A percentile compares a stretch with the other conserved stretches of the same genome.
Conservation (phyloP, 2,797 vertebrate species). For the Danio jaintianensis region DNA sequence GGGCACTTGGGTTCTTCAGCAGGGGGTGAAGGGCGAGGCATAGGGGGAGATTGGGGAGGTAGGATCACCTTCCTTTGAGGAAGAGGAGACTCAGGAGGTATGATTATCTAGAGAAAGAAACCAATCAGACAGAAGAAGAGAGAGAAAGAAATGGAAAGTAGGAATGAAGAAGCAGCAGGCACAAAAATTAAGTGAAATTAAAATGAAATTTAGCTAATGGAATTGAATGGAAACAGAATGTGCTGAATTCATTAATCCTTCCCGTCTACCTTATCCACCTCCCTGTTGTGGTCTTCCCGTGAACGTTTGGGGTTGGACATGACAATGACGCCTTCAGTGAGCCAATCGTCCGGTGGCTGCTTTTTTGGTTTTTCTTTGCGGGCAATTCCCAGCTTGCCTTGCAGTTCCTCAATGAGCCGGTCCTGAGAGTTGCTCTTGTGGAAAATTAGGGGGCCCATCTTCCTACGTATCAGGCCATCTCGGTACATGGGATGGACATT, state of each 20-base stretch:
- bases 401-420: conserved; percentile 89
- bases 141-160: conserved; percentile 45
- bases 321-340: conserved; percentile 89
- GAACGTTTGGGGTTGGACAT: conserved; percentile 86
- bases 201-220: conserved; percentile 27
- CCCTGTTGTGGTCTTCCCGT: conserved; percentile 76
- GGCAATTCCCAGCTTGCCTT: conserved; percentile 89
- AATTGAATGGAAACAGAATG: conserved; percentile 26
- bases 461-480: conserved; percentile 86
- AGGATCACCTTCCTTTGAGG: conserved; percentile 81
- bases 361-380: conserved; percentile 78
- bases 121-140: conserved; percentile 46
- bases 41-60: conserved; percentile 62
- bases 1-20: conserved; percentile 50
- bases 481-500: conserved; percentile 95
- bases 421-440: conserved; percentile 93
- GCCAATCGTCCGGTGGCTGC: conserved; percentile 86
- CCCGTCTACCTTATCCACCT: conserved; percentile 91
- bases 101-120: conserved; percentile 80
- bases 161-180: conserved; percentile 54
- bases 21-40: conserved; percentile 58
- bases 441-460: conserved; percentile 88
- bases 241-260: not conserved
- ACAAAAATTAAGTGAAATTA: conserved; percentile 51
- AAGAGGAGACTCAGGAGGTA: conserved; percentile 82